Evolutionary conservation across 2,888 invertebrate genomes (phyloP), one percentile per base, ranked within the genome.

Genomic region (Pachycephus smyrnensis): DNA sequence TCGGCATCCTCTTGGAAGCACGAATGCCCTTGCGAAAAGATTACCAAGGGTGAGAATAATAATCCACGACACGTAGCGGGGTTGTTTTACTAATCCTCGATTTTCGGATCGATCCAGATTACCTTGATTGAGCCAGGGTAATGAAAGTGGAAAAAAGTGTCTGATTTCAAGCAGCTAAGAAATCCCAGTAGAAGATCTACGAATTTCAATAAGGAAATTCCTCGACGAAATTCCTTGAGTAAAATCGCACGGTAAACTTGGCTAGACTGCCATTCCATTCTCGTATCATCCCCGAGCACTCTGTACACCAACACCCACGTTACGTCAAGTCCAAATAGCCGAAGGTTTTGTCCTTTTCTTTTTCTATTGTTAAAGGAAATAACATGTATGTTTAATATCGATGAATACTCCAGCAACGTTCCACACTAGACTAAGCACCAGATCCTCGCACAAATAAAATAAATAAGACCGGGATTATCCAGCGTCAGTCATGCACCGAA

Each of bases 1-100:
- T 93, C 93, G 93, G 93, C 93, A 93, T 93, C 93, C 93, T 55
- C 23, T 55, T 55, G 55, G 55, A 55, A 55, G 55, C 55, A 55
- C 55, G 23, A 23, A 0, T 55, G 15, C 23, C 55, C 55, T 55
- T 2, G 55, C 55, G 55, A 55, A 55, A 55, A 55, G 23, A 23
- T 55, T 23, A 23, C 55, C 23, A 23, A 55, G 55, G 55, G 2
- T 55, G 23, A 55, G 55, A 55, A 55, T 55, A 55, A 55, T 55
- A 55, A 55, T 55, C 23, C 55, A 55, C 23, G 55, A 9, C 55
- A 55, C 55, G 23, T 55, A 55, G 55, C 15, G 23, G 55, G 55
- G 6, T 55, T 55, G 55, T 9, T 23, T 23, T 23, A 23, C 9
- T 0, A 23, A 23, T 23, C 55, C 23, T 55, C 23, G 23, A 55